Base-by-base conservation (phyloP, 1,140 invertebrate genomes). In the Pygmarrhopalites habei region DNA sequence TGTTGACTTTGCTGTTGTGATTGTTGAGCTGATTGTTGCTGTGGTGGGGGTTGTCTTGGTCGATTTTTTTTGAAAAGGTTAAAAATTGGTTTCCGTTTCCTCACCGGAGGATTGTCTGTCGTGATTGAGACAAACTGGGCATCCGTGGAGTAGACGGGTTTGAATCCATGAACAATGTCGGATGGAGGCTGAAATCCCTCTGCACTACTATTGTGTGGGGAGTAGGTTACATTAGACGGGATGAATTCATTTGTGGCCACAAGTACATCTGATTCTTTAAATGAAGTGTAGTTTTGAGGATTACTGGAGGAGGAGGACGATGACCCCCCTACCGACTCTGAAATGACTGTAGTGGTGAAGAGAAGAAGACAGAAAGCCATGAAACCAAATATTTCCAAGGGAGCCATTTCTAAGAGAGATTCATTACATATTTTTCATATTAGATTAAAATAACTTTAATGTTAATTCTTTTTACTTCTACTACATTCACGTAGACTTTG, bases 101-200 rank as follows among this genome's bases (percentile, higher is more conserved):
- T 28, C 21, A 39, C 53, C 12, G 61, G 52, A 23, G 25, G 57
- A 35, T 7, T 5, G 44, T 68, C 57, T 10, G 68, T 70, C 1
- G 68, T 70, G 26, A 70, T 58, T n/a, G 58, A 62, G 5, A 70
- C 62, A 28, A 67, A 70, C 52, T 66, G 62, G 2, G 68, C 63
- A 29, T 70, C 68, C 29, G 62, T 64, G 14, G 59, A 44, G 28
- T 65, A 70, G 1, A 70, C 65, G 12, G 68, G 68, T 39, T 67
- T 64, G 23, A 70, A 70, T 15, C 68, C 68, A 32, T 66, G 65
- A 21, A 70, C 56, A 26, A 67, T 21, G 12, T 67, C 65, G 5
- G 43, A 39, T 19, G 65, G 65, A 19, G 61, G 56, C 23, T 63
- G 55, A 43, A 63, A n/a, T 15, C 41, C 35, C 15, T 58, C 35